Conservation (phyloP, 2,888 invertebrate genomes). For the Epinotia brunnichana region DNA sequence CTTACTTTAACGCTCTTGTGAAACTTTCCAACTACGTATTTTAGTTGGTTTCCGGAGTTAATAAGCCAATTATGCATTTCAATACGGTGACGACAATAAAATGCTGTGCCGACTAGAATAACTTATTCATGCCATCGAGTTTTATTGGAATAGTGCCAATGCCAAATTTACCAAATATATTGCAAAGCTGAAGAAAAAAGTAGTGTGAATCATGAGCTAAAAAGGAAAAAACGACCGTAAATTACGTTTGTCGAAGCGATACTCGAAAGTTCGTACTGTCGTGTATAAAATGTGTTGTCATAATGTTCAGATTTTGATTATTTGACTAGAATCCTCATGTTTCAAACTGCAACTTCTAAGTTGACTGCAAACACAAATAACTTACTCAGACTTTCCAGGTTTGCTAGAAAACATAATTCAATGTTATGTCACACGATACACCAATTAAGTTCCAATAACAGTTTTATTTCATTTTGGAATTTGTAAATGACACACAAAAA, state of each 20-base stretch:
- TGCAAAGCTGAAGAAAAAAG: conserved; percentile 23
- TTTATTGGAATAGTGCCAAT: conserved; percentile 26
- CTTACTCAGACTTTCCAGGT: conserved; percentile 86
- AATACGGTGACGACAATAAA: conserved; percentile 3
- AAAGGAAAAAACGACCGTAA: too few species aligned
- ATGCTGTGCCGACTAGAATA: neutral
- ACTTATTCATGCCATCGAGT: neutral
- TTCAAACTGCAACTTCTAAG: conserved; percentile 6
- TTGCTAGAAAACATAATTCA: conserved; percentile 79
- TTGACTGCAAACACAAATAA: conserved; percentile 47
- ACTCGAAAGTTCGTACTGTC: too few species aligned
- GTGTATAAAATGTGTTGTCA: neutral
- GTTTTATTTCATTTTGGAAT: conserved; percentile 19
- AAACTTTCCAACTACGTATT: neutral
- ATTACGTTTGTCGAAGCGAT: too few species aligned
- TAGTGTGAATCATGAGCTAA: conserved; percentile 18
- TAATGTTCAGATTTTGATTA: neutral
- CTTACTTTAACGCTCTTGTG: neutral
- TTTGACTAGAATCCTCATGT: neutral
- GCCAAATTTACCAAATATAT: conserved; percentile 12
- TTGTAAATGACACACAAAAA: neutral
- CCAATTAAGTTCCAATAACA: neutral
- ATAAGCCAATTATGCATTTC: conserved; percentile 31
- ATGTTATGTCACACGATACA: conserved; percentile 29
- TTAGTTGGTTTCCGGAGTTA: conserved; percentile 8